phyloP scores from a whole-genome alignment of 1,140 invertebrate species.

The Cydia splendana region DNA sequence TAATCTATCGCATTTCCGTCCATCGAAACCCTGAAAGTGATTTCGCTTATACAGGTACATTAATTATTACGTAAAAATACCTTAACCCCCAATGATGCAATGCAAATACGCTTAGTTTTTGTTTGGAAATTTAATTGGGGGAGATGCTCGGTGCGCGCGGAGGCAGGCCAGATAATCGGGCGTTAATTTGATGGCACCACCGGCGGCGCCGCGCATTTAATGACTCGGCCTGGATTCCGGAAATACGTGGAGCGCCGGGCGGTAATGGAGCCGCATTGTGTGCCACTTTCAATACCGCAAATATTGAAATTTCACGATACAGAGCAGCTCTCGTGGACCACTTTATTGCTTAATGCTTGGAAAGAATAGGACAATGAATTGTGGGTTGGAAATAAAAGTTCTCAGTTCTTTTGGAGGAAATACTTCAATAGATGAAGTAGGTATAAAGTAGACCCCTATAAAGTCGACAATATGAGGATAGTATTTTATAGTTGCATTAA shows the following conservation, averaged over 20 bases:
- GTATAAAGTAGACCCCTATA: too few species aligned
- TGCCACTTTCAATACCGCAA: conserved; percentile 66
- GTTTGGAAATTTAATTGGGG: conserved; percentile 37
- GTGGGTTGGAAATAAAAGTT: neutral
- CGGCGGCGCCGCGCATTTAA: conserved; percentile 56
- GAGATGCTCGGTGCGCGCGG: conserved; percentile 34
- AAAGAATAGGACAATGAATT: conserved; percentile 21
- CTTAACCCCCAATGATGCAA: neutral
- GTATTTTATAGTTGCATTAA: too few species aligned
- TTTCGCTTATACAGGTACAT: neutral
- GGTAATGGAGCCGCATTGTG: conserved; percentile 68
- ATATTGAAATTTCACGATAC: conserved; percentile 71
- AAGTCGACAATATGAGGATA: too few species aligned
- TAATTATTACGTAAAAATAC: neutral
- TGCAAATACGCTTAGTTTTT: conserved; percentile 16
- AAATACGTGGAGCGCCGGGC: conserved; percentile 71
- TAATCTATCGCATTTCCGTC: neutral
- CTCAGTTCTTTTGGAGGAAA: neutral
- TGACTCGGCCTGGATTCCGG: conserved; percentile 69
- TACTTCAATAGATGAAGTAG: neutral
- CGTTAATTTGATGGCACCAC: conserved; percentile 59
- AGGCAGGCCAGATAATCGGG: conserved; percentile 54
- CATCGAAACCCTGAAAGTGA: neutral
- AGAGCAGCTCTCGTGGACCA: conserved; percentile 48
- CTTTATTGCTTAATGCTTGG: conserved; percentile 35